Percentiles rank a stretch among this genome's conserved stretches.
Conservation (phyloP, 2,888 invertebrate genomes). For the Xestobium rufovillosum region DNA sequence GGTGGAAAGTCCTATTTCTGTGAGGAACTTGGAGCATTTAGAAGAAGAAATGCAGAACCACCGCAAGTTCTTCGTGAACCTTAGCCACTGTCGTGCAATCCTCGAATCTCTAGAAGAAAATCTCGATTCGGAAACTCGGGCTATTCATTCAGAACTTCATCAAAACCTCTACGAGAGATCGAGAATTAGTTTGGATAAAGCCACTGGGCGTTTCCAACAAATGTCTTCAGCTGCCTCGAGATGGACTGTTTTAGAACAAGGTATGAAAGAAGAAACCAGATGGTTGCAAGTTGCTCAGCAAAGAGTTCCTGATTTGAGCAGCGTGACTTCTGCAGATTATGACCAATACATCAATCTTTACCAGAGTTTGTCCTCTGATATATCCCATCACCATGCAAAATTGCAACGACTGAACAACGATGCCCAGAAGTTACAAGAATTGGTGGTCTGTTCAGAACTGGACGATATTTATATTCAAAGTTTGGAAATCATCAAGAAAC, state of each 20-base stretch:
- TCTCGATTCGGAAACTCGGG: constrained; percentile 70
- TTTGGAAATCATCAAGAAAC: constrained; percentile 60
- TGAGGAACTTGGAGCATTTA: constrained; percentile 68
- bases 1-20: constrained; percentile 68
- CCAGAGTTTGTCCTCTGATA: constrained; percentile 70
- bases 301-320: constrained; percentile 71
- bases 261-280: constrained; percentile 73
- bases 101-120: constrained; percentile 80
- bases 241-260: constrained; percentile 74
- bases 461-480: constrained; percentile 67
- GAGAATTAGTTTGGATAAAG: constrained; percentile 68
- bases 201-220: constrained; percentile 72
- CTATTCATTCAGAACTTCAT: constrained; percentile 65
- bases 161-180: constrained; percentile 70
- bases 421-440: constrained; percentile 64
- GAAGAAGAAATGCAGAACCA: constrained; percentile 86
- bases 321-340: constrained; percentile 75
- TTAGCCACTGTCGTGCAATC: constrained; percentile 80
- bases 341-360: constrained; percentile 79
- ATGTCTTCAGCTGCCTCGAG: constrained; percentile 79
- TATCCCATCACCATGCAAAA: constrained; percentile 73
- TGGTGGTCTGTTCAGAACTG: constrained; percentile 67
- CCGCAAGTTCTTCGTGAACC: constrained; percentile 79
- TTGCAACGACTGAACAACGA: constrained; percentile 65
- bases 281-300: constrained; percentile 81